Conservation (phyloP, 2,888 invertebrate genomes). For the Phaedon cochleariae region DNA sequence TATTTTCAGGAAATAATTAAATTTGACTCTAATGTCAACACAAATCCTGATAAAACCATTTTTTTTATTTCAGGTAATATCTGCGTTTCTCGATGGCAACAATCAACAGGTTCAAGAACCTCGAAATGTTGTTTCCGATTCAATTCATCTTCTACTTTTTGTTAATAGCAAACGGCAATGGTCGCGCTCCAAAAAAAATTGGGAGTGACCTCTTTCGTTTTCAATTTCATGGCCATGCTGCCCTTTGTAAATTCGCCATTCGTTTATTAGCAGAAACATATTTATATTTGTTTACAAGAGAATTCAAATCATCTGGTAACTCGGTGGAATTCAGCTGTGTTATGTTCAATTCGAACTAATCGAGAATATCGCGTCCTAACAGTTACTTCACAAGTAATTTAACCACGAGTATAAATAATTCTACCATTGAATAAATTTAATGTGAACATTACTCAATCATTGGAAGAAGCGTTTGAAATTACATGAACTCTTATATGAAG, state of each 20-base stretch:
- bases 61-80: neutral
- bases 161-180: slow-evolving; percentile 8
- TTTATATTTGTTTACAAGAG: neutral
- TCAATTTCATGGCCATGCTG: too few species aligned
- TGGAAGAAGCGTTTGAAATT: too few species aligned
- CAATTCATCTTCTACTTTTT: slow-evolving; percentile 12
- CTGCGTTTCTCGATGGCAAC: slow-evolving; percentile 6
- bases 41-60: neutral
- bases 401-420: too few species aligned
- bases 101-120: slow-evolving; percentile 16
- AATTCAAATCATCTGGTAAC: neutral
- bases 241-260: slow-evolving; percentile 8
- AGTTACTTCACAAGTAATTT: too few species aligned
- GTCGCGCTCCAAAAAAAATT: slow-evolving; percentile 1
- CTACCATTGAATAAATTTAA: too few species aligned
- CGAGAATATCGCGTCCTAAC: slow-evolving; percentile 3
- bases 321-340: neutral
- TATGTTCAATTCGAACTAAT: neutral
- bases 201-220: too few species aligned
- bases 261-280: neutral
- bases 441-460: too few species aligned
- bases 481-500: too few species aligned
- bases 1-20: neutral
- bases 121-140: neutral
- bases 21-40: neutral